Conservation (phyloP, 2,888 invertebrate genomes). For the Pherbina coryleti region DNA sequence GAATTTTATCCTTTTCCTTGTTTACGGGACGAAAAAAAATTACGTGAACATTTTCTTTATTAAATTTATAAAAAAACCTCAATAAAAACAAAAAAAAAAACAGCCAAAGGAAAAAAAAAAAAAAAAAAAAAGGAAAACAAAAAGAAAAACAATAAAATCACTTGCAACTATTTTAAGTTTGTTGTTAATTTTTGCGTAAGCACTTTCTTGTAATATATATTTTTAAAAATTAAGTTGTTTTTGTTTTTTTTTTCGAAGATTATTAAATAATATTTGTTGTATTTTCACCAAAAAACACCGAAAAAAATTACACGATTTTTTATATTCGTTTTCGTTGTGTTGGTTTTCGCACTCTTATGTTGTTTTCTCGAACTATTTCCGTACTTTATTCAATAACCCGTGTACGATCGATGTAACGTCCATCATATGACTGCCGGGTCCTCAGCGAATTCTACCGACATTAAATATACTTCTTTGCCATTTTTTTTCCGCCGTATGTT, state of each 20-base stretch:
- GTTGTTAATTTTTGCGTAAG: not conserved
- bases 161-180: not conserved
- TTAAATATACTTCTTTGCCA: conserved; percentile 55
- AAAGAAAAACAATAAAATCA: too few species aligned
- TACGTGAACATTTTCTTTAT: too few species aligned
- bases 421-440: conserved; percentile 59
- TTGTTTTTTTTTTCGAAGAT: not conserved
- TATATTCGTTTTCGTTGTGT: not conserved
- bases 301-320: not conserved
- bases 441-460: conserved; percentile 52
- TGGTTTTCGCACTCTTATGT: not conserved
- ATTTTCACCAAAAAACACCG: too few species aligned
- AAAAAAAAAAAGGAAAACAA: too few species aligned
- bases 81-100: not conserved
- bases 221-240: too few species aligned
- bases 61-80: not conserved
- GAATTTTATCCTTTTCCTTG: too few species aligned
- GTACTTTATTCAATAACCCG: conserved; percentile 14
- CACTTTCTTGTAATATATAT: too few species aligned
- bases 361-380: not conserved
- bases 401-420: conserved; percentile 57
- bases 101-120: too few species aligned
- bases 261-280: too few species aligned
- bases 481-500: conserved; percentile 39
- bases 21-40: too few species aligned